Base-by-base conservation (phyloP, 2,888 invertebrate species). In the Microchrysa polita region DNA sequence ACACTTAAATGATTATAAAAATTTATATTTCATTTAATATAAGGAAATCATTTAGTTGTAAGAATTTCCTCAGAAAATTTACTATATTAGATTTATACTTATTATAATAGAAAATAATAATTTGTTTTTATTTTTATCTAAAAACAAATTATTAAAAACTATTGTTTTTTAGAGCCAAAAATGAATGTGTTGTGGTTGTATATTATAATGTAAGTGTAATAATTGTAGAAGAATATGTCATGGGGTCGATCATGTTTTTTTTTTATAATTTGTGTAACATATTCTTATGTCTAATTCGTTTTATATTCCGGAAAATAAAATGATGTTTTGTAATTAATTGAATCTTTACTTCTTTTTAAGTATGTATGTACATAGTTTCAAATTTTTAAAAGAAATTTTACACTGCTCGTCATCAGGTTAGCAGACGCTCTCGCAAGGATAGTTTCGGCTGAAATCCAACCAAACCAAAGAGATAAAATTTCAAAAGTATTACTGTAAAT, bases 241-340 rank as follows among this genome's bases (percentile, higher is more conserved):
- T 44, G 9, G 22, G 14, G 9, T 59, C 9, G n/a, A 40, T 55
- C 22, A 18, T 53, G 12, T 10, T 55, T 20, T 18, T 55, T 16
- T 20, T 20, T 5, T 20, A 65, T 65, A n/a, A n/a, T n/a, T n/a
- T n/a, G n/a, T 48, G n/a, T 34, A 63, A 60, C 12, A 5, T 12
- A 23, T 60, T 16, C 14, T 60, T 40, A 40, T 61, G 27, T 61
- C 34, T n/a, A 44, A 48, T 20, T 18, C 65, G 20, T 69, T 69
- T 69, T 69, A 55, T 55, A 40, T 69, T 69, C 69, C 69, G 69
- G 69, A 69, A 69, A 69, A 55, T 69, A 55, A 69, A 69, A 55
- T 69, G 55, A 69, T 16, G 40, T 34, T 2, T 23, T 59, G 10
- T 27, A 23, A 59, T 48, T 48, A 48, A 48, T 48, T 48, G 4